phyloP scores from a whole-genome alignment of 2,888 invertebrate genomes.

The Dugesia japonica region DNA sequence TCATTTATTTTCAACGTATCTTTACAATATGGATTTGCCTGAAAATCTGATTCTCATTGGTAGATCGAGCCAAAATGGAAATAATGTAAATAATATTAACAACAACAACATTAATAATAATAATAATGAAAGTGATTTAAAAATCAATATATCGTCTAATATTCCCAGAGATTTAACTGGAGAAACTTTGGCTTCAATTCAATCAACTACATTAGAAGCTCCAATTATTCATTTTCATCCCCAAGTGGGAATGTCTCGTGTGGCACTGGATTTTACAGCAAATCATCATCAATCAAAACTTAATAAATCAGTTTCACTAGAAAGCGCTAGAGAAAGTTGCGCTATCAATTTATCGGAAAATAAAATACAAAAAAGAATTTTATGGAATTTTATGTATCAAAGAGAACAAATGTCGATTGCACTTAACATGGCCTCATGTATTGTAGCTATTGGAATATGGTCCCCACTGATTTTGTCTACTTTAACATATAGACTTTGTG shows the following conservation, averaged over 20 bases:
- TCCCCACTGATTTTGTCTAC: constrained; percentile 32
- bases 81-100: too few relatives aligned
- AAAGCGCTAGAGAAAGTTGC: not conserved
- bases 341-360: not conserved
- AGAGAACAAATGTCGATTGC: constrained; percentile 30
- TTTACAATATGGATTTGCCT: not conserved
- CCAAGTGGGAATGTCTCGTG: not conserved
- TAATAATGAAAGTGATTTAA: not conserved
- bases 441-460: constrained; percentile 31
- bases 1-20: not conserved
- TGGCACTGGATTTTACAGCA: not conserved
- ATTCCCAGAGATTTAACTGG: not conserved
- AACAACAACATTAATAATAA: too few relatives aligned
- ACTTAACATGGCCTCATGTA: constrained; percentile 27
- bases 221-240: constrained; percentile 5
- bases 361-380: not conserved
- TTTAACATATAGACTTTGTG: constrained; percentile 25
- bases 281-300: not conserved
- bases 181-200: not conserved
- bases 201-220: not conserved
- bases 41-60: not conserved
- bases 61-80: not conserved
- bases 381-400: constrained; percentile 30
- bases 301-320: not conserved
- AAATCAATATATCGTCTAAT: not conserved